phyloP scores from a whole-genome alignment of 2,888 invertebrate species.

The Portevinia maculata region DNA sequence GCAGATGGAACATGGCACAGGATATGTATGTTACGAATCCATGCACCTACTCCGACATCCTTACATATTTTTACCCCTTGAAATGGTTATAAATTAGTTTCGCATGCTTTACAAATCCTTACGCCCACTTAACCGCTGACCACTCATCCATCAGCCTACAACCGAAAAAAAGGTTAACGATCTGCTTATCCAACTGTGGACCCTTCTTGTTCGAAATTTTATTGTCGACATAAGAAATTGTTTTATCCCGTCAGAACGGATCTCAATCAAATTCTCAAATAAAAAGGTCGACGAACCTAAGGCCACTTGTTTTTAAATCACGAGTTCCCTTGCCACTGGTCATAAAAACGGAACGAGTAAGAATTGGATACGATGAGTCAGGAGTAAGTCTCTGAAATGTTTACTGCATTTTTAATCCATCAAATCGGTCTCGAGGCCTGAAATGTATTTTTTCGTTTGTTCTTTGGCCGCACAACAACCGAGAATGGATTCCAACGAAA shows the following conservation, averaged over 20 bases:
- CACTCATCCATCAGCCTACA: slow-evolving; percentile 25
- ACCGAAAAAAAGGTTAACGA: slow-evolving; percentile 16
- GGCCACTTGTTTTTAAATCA: slow-evolving; percentile 37
- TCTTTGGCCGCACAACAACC: not conserved
- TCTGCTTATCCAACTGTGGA: slow-evolving; percentile 8
- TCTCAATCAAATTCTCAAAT: slow-evolving; percentile 55
- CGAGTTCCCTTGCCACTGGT: not conserved
- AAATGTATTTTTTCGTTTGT: slow-evolving; percentile 14
- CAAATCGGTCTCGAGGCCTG: slow-evolving; percentile 56
- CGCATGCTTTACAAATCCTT: not conserved
- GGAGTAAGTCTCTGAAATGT: slow-evolving; percentile 46
- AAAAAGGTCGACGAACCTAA: slow-evolving; percentile 40
- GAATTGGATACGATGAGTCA: not conserved
- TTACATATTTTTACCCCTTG: not conserved
- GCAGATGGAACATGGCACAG: slow-evolving; percentile 26
- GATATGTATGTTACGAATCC: slow-evolving; percentile 8
- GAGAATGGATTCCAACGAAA: slow-evolving; percentile 31
- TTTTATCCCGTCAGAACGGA: slow-evolving; percentile 43
- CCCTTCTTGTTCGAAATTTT: slow-evolving; percentile 10
- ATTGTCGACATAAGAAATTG: slow-evolving; percentile 56
- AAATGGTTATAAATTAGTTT: slow-evolving; percentile 18
- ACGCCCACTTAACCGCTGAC: slow-evolving; percentile 36
- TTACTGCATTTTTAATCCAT: slow-evolving; percentile 66
- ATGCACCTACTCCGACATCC: not conserved
- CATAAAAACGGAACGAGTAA: slow-evolving; percentile 26